Conservation (phyloP, 2,888 invertebrate species). For the Ennomos quercinarius region DNA sequence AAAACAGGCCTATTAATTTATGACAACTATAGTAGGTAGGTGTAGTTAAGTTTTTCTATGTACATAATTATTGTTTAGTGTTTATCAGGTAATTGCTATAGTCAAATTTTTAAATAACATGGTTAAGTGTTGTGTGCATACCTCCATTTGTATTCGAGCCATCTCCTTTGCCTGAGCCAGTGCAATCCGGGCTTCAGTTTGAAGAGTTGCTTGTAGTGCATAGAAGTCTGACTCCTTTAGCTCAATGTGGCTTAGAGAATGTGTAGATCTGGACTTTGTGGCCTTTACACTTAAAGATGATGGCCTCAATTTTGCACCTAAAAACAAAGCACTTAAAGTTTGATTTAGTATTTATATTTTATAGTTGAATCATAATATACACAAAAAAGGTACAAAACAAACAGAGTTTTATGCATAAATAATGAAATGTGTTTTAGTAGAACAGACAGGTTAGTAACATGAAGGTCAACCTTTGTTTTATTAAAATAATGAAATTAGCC, state of each 20-base stretch:
- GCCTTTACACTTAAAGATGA: slow-evolving; percentile 74
- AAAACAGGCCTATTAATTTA: too few species aligned
- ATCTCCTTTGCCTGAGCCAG: slow-evolving; percentile 95
- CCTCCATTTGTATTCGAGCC: slow-evolving; percentile 96
- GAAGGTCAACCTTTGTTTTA: slow-evolving; percentile 25
- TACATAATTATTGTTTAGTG: too few species aligned
- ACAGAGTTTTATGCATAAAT: too few species aligned
- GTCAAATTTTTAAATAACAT: too few species aligned
- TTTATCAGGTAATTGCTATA: too few species aligned
- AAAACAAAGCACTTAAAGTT: slow-evolving; percentile 3
- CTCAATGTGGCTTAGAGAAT: slow-evolving; percentile 77
- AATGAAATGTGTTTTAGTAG: slow-evolving; percentile 1
- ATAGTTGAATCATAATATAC: too few species aligned
- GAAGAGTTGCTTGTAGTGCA: slow-evolving; percentile 91
- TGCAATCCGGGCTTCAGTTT: slow-evolving; percentile 95
- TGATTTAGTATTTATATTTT: too few species aligned
- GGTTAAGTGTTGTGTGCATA: too few species aligned
- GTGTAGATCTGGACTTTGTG: slow-evolving; percentile 77
- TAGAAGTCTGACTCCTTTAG: slow-evolving; percentile 91
- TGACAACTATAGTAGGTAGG: too few species aligned
- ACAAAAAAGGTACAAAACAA: too few species aligned
- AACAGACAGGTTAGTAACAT: slow-evolving; percentile 15
- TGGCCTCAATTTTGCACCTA: slow-evolving; percentile 76
- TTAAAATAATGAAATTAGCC: slow-evolving; percentile 17
- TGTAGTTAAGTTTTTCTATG: too few species aligned